A percentile compares a stretch with the other conserved stretches of the same genome.
Conservation (phyloP, 2,113 vertebrate genomes). For the Abramis brama region DNA sequence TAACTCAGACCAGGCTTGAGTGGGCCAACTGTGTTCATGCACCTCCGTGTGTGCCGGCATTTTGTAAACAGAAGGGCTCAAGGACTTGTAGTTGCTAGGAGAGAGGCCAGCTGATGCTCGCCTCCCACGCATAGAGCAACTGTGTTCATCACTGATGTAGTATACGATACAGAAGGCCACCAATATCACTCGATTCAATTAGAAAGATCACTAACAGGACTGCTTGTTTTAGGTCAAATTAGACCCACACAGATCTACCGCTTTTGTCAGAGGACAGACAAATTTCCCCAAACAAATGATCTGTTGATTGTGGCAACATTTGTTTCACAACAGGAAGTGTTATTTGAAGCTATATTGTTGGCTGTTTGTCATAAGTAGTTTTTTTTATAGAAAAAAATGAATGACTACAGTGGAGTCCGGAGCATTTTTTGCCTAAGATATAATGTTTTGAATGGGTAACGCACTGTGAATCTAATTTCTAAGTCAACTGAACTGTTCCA, state of each 20-base stretch:
- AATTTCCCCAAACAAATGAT: slow-evolving; percentile 30
- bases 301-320: slow-evolving; percentile 27
- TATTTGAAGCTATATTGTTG: neutral
- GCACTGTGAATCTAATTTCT: neutral
- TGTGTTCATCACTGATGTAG: slow-evolving; percentile 39
- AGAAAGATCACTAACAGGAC: slow-evolving; percentile 21
- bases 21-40: slow-evolving; percentile 41
- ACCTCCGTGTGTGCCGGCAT: slow-evolving; percentile 52
- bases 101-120: slow-evolving; percentile 53
- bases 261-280: slow-evolving; percentile 11
- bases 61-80: slow-evolving; percentile 43
- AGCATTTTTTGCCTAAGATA: neutral
- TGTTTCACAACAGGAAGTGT: slow-evolving; percentile 4
- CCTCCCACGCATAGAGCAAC: slow-evolving; percentile 55
- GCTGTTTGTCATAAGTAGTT: neutral
- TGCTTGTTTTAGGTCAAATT: slow-evolving; percentile 4
- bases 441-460: neutral
- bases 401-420: neutral
- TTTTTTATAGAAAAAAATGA: neutral
- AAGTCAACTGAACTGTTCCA: neutral
- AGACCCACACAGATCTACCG: slow-evolving; percentile 6
- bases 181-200: slow-evolving; percentile 27
- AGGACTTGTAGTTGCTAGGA: slow-evolving; percentile 59
- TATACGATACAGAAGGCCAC: slow-evolving; percentile 13
- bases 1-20: slow-evolving; percentile 45